Evolutionary conservation across 1,140 invertebrate species (phyloP).

Genomic region (Aphelenchoides fujianensis): DNA sequence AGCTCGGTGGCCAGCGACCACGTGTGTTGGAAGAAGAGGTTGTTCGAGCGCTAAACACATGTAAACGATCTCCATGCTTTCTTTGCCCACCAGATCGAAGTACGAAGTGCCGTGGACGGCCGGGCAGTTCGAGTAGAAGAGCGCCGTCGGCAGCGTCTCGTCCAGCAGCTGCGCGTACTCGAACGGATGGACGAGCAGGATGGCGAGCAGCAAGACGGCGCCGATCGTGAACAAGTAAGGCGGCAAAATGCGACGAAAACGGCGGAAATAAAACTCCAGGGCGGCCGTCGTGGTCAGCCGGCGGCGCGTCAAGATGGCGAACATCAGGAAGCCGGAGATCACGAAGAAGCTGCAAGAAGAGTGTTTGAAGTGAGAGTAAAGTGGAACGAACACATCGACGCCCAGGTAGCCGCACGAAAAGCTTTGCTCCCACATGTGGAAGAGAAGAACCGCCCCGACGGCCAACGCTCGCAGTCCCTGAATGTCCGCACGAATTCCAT

Average conservation of each 20-base stretch:
- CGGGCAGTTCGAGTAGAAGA: conserved; percentile 1
- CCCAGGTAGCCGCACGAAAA: conserved; percentile 2
- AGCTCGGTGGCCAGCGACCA: not conserved
- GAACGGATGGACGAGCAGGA: not conserved
- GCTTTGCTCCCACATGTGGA: conserved; percentile 2
- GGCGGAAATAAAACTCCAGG: conserved; percentile 14
- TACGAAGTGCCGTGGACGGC: not conserved
- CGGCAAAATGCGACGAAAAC: conserved; percentile 5
- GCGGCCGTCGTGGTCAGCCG: not conserved
- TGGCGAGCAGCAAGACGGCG: not conserved
- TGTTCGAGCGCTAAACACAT: not conserved
- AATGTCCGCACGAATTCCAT: conserved; percentile 12
- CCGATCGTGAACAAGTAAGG: not conserved
- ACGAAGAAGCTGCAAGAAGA: conserved; percentile 11
- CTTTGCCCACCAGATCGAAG: conserved; percentile 4
- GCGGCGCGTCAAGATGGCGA: not conserved
- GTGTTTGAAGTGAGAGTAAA: not conserved
- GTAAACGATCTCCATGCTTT: not conserved
- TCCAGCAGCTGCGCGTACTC: not conserved
- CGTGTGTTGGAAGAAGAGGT: not conserved
- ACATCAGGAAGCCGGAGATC: conserved; percentile 19
- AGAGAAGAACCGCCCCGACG: not conserved
- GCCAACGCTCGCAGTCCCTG: conserved; percentile 11
- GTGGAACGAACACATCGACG: conserved; percentile 18
- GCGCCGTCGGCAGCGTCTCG: conserved; percentile 1